Conservation (phyloP, 2,797 vertebrate genomes). For the Mycteria americana region DNA sequence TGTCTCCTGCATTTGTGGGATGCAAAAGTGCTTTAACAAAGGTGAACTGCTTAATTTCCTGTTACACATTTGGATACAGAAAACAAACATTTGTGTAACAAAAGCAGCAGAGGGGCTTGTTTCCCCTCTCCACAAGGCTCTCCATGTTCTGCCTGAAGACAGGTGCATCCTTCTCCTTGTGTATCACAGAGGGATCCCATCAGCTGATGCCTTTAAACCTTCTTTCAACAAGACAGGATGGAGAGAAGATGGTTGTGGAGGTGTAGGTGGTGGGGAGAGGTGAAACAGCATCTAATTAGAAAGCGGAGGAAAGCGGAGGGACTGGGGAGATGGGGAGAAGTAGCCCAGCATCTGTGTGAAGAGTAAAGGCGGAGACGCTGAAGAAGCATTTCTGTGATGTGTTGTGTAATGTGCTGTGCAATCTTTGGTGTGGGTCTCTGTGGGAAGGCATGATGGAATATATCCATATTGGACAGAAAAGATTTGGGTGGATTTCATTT, state of each 20-base stretch:
- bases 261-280: constrained; percentile 3
- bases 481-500: constrained; percentile 14
- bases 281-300: constrained; percentile 21
- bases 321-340: background rate
- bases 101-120: background rate
- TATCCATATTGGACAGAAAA: constrained; percentile 9
- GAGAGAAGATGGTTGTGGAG: background rate
- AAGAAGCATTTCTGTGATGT: constrained; percentile 24
- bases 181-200: background rate
- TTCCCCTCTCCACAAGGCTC: background rate
- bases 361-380: background rate
- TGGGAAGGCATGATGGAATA: constrained; percentile 9
- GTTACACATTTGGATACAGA: constrained; percentile 30
- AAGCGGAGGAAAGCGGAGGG: background rate
- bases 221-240: background rate
- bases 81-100: constrained; percentile 33
- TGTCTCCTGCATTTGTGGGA: constrained; percentile 54
- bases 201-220: constrained; percentile 14
- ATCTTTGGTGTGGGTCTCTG: constrained; percentile 35
- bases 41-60: constrained; percentile 69
- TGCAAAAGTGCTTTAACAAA: constrained; percentile 50
- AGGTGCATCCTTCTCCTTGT: background rate
- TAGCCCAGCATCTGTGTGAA: background rate
- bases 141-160: background rate
- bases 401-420: constrained; percentile 37